Conservation (phyloP, 2,797 vertebrate species). For the Tadarida brasiliensis region DNA sequence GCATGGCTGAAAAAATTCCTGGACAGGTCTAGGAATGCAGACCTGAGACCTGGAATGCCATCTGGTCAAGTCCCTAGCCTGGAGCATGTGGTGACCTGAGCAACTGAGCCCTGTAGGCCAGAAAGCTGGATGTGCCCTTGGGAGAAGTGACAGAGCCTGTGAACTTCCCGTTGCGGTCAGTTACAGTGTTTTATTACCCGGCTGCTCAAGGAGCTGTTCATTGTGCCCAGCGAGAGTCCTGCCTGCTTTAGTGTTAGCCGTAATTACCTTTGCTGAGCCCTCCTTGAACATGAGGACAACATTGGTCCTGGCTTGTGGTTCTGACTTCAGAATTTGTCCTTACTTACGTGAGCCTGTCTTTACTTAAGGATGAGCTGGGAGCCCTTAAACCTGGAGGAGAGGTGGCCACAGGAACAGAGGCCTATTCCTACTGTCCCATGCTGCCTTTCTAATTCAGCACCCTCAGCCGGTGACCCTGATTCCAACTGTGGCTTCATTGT, state of each 20-base stretch:
- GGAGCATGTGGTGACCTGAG: slow-evolving; percentile 54
- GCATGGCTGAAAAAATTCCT: slow-evolving; percentile 43
- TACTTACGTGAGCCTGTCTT: not conserved
- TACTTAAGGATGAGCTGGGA: not conserved
- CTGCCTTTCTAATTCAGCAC: not conserved
- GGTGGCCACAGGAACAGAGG: not conserved
- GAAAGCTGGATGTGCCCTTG: slow-evolving; percentile 38
- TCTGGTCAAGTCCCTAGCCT: not conserved
- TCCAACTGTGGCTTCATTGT: not conserved
- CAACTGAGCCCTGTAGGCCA: not conserved
- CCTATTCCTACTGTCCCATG: not conserved
- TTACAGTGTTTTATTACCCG: not conserved
- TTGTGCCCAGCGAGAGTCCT: not conserved
- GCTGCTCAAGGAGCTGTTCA: not conserved
- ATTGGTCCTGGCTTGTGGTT: not conserved
- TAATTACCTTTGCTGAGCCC: not conserved
- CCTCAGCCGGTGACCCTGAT: no score
- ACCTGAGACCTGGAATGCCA: slow-evolving; percentile 51
- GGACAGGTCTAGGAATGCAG: slow-evolving; percentile 40
- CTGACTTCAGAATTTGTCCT: not conserved
- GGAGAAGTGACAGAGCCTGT: not conserved
- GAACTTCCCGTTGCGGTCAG: not conserved
- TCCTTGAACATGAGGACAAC: not conserved
- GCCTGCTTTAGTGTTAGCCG: not conserved
- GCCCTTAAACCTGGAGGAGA: not conserved